A percentile compares a stretch with the other conserved stretches of the same genome.
Evolutionary conservation across 2,888 invertebrate species (phyloP).

Genomic region (Cheilosia grossa): DNA sequence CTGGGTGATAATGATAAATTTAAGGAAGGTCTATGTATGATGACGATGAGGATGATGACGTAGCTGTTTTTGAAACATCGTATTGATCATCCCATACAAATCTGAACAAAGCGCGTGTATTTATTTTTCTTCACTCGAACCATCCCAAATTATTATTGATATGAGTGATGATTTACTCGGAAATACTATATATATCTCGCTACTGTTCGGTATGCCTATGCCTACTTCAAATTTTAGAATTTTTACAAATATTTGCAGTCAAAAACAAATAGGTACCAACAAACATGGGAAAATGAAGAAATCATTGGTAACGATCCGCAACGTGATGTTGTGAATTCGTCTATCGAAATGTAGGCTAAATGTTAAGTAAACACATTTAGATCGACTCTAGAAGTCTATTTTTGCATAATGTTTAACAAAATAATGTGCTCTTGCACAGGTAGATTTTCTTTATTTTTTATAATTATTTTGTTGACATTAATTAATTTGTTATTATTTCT

Average conservation of each 20-base stretch:
- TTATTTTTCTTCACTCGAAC: no score
- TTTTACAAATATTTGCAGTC: conserved; percentile 4
- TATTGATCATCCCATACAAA: no score
- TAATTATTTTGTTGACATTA: conserved; percentile 1
- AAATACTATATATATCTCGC: no score
- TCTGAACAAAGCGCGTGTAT: no score
- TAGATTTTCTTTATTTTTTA: background rate
- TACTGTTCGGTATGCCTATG: no score
- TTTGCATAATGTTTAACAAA: background rate
- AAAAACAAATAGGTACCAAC: background rate
- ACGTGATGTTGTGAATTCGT: conserved; percentile 12
- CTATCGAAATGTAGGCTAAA: conserved; percentile 32
- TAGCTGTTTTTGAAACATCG: no score
- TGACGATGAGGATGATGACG: no score
- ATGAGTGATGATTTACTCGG: no score
- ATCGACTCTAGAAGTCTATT: conserved; percentile 2
- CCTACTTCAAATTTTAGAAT: background rate
- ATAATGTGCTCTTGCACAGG: background rate
- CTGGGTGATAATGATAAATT: no score
- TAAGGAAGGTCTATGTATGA: no score
- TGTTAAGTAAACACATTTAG: conserved; percentile 19
- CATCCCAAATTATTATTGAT: no score
- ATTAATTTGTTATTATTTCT: conserved; percentile 1
- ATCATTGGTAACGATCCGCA: conserved; percentile 8
- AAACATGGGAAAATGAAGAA: conserved; percentile 4